Evolutionary conservation across 2,888 invertebrate species (phyloP), one percentile per base, ranked within the genome.

Genomic region (Troilus luridus): DNA sequence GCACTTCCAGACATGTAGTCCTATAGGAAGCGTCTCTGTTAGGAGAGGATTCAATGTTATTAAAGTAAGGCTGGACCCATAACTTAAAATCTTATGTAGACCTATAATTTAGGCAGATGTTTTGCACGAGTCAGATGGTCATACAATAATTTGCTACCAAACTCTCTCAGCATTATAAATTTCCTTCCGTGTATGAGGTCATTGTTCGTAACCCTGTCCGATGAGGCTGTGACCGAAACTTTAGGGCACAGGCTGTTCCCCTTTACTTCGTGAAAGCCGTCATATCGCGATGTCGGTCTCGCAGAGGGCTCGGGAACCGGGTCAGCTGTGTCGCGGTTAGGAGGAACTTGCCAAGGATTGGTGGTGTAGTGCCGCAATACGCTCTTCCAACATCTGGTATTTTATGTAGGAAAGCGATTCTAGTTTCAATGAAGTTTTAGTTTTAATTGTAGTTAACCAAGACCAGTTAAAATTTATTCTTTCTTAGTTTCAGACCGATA

Each of bases 261-360:
- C 67, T 67, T 24, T 24, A 67, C 67, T 24, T 67, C 67, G 67
- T 27, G 67, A 24, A 67, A 27, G 67, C 67, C 24, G 67, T 24
- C 9, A 67, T 12, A 67, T 24, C 67, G 14, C 67, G 67, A 67
- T 67, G 24, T 24, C 67, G 24, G 11, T 27, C 24, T 24, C 14
- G 21, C 67, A 27, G 67, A 14, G 67, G 64, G 64, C 10, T 64
- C 9, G 67, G 24, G 67, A 67, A 67, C 9, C 24, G 67, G 67
- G 67, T 67, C 67, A 67, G 67, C 67, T 67, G 67, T 27, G 24
- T 67, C 67, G 67, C 24, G 67, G 67, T 67, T 67, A 27, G 67
- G 24, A 67, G 24, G 14, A 67, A 67, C 67, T 67, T 67, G 67
- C 5, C 14, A 27, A 24, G 67, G 14, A 14, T 67, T 67, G 64